Percentiles rank a stretch among this genome's conserved stretches.
These are phyloP conservation scores for Trisateles emortualis DNA, from an alignment of 2,888 invertebrate genomes.

Conservation along the genomic window DNA sequence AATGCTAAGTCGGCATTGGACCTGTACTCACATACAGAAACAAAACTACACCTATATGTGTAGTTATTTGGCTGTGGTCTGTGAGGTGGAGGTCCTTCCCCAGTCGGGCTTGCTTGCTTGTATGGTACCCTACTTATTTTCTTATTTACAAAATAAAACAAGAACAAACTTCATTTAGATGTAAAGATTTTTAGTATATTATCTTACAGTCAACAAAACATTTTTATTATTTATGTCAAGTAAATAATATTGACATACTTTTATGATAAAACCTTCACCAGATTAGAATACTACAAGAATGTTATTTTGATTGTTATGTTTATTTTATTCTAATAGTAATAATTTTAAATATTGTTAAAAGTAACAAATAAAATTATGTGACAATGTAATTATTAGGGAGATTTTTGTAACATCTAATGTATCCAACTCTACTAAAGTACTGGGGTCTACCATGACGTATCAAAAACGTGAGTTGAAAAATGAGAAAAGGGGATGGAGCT, in stretches of 20 bases:
- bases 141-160: constrained; percentile 15
- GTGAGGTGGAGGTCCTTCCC: no score
- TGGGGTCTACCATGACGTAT: no score
- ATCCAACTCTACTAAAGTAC: constrained; percentile 3
- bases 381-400: neutral
- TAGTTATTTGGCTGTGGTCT: no score
- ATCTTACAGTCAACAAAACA: neutral
- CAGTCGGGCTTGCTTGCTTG: no score
- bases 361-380: neutral
- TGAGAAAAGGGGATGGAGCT: no score
- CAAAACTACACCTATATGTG: no score
- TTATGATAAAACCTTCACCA: neutral
- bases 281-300: constrained; percentile 19
- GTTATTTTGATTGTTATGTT: constrained; percentile 29
- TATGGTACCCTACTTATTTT: no score
- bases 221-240: neutral
- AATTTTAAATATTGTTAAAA: constrained; percentile 2
- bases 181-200: neutral
- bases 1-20: no score
- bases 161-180: constrained; percentile 22
- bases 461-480: no score
- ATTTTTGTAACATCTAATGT: constrained; percentile 9
- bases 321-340: constrained; percentile 13
- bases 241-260: neutral
- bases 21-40: no score